These are phyloP conservation scores for Zaprionus africanus DNA, from an alignment of 1,140 invertebrate species.

Conservation along the genomic window DNA sequence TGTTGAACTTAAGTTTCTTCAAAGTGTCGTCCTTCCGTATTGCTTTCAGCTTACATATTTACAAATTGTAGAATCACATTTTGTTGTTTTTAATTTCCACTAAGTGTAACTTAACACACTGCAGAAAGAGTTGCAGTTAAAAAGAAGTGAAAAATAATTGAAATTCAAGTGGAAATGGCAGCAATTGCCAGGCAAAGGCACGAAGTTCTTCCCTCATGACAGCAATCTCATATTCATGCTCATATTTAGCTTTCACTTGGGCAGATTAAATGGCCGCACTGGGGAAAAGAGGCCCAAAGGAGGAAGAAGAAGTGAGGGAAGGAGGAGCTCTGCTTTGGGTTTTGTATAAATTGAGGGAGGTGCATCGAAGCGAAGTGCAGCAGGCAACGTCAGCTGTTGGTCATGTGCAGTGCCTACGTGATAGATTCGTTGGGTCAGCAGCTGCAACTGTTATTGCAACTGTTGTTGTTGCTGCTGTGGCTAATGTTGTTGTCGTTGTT, in stretches of 20 bases:
- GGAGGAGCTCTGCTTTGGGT: background rate
- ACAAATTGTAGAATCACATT: too few relatives aligned
- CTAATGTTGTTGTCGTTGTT: slow-evolving; percentile 26
- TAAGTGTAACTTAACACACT: too few relatives aligned
- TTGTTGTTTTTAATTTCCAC: too few relatives aligned
- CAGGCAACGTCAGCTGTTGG: slow-evolving; percentile 70
- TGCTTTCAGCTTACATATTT: too few relatives aligned
- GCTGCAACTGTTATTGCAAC: slow-evolving; percentile 18
- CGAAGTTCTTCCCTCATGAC: slow-evolving; percentile 25
- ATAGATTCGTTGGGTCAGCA: slow-evolving; percentile 65
- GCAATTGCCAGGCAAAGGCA: background rate
- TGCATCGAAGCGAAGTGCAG: slow-evolving; percentile 38
- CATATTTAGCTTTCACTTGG: slow-evolving; percentile 79
- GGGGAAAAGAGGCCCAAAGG: background rate
- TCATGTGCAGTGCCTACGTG: slow-evolving; percentile 68
- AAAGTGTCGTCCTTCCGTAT: too few relatives aligned
- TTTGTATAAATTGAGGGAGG: slow-evolving; percentile 17
- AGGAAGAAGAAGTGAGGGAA: too few relatives aligned
- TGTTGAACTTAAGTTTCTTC: slow-evolving; percentile 10
- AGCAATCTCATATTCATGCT: slow-evolving; percentile 71
- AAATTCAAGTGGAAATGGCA: too few relatives aligned
- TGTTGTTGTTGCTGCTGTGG: slow-evolving; percentile 47
- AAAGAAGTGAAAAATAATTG: background rate
- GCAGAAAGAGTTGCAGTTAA: too few relatives aligned
- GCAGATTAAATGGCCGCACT: slow-evolving; percentile 72